These are phyloP conservation scores for Choristoneura rosaceana DNA, from an alignment of 2,888 invertebrate species.

Conservation along the genomic window DNA sequence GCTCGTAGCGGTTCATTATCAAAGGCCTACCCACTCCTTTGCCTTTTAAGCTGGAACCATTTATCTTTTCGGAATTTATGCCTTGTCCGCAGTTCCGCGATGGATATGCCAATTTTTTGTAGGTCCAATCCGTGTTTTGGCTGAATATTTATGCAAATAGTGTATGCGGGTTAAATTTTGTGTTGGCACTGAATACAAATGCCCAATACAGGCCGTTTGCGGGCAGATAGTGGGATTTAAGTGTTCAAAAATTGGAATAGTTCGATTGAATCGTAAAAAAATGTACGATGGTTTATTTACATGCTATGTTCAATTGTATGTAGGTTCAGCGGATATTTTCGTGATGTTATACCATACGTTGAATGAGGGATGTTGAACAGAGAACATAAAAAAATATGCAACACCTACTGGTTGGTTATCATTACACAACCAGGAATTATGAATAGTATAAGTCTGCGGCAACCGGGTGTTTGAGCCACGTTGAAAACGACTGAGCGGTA, in stretches of 20 bases:
- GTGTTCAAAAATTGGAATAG: not conserved
- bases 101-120: slow-evolving; percentile 30
- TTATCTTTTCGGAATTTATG: slow-evolving; percentile 55
- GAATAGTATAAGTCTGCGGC: not conserved
- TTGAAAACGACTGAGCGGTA: not conserved
- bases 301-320: not conserved
- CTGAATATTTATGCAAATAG: slow-evolving; percentile 18
- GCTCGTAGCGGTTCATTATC: slow-evolving; percentile 52
- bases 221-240: slow-evolving; percentile 8
- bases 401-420: not conserved
- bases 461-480: not conserved
- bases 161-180: slow-evolving; percentile 8
- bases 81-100: slow-evolving; percentile 32
- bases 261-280: not conserved
- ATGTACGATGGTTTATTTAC: not conserved
- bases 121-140: slow-evolving; percentile 22
- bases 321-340: too few species aligned
- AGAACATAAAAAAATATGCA: not conserved
- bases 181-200: slow-evolving; percentile 18
- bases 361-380: not conserved
- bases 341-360: not conserved
- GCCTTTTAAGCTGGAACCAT: slow-evolving; percentile 56
- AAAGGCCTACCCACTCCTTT: slow-evolving; percentile 48
- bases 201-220: slow-evolving; percentile 14
- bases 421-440: not conserved